phyloP scores from a whole-genome alignment of 1,140 invertebrate species.

The Steinernema khuongi region DNA sequence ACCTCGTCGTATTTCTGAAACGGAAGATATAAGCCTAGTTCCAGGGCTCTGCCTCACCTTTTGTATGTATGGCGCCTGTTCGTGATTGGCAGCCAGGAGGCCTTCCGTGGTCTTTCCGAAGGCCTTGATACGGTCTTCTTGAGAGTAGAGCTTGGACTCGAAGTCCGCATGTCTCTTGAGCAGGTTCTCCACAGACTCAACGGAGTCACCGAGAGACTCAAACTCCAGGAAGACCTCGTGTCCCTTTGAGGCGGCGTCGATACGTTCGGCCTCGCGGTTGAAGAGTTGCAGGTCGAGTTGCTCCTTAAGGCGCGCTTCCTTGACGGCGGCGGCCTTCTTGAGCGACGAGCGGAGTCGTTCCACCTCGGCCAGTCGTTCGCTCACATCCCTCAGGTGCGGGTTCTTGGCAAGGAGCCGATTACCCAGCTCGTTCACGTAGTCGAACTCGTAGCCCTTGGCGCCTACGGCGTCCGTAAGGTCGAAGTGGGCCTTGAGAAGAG shows the following conservation, averaged over 20 bases:
- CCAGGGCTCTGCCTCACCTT: slow-evolving; percentile 24
- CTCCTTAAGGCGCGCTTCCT: slow-evolving; percentile 64
- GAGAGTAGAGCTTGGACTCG: slow-evolving; percentile 81
- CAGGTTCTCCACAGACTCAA: slow-evolving; percentile 88
- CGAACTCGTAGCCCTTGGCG: slow-evolving; percentile 76
- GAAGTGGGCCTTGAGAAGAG: slow-evolving; percentile 79
- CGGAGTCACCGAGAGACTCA: slow-evolving; percentile 75
- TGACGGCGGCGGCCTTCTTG: slow-evolving; percentile 26
- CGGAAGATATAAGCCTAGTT: slow-evolving; percentile 66
- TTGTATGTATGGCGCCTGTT: slow-evolving; percentile 63
- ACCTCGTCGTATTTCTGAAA: slow-evolving; percentile 70
- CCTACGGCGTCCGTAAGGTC: slow-evolving; percentile 85
- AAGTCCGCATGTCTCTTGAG: slow-evolving; percentile 89
- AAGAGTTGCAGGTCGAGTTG: slow-evolving; percentile 77
- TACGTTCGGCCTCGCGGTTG: slow-evolving; percentile 91
- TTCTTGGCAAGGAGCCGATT: slow-evolving; percentile 61
- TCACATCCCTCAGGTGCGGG: slow-evolving; percentile 58
- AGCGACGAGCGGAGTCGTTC: slow-evolving; percentile 13
- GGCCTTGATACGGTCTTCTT: slow-evolving; percentile 80
- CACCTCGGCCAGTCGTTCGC: slow-evolving; percentile 52
- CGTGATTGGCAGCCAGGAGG: slow-evolving; percentile 76
- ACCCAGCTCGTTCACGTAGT: slow-evolving; percentile 64
- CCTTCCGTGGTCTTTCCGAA: slow-evolving; percentile 80
- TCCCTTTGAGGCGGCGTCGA: slow-evolving; percentile 85
- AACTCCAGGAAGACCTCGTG: slow-evolving; percentile 88